phyloP scores from a whole-genome alignment of 2,113 vertebrate species.

The Noctilio leporinus region DNA sequence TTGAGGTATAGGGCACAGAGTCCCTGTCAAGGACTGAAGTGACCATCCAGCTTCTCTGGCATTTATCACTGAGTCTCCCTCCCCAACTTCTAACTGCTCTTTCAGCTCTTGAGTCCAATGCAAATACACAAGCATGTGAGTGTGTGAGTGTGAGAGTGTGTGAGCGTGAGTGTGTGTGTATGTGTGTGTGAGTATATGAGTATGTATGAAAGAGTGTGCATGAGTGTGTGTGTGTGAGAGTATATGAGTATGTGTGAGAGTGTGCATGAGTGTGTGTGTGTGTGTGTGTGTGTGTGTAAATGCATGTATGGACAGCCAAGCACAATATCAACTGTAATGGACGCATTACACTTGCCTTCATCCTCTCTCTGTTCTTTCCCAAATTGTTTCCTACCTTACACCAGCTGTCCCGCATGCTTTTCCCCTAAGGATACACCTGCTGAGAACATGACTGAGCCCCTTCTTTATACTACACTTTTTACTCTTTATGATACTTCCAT shows the following conservation, averaged over 20 bases:
- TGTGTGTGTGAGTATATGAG: neutral
- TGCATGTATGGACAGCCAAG: neutral
- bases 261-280: neutral
- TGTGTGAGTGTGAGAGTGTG: no score
- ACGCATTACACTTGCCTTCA: neutral
- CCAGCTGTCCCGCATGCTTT: neutral
- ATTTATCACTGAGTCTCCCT: neutral
- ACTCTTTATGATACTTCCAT: neutral
- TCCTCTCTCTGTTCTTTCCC: neutral
- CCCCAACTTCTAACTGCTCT: neutral
- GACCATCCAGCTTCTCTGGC: neutral
- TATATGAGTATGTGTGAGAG: neutral
- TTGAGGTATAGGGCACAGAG: neutral
- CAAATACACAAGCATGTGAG: neutral
- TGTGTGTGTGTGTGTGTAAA: neutral
- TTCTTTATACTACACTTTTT: neutral
- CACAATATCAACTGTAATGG: neutral
- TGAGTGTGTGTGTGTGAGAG: no score
- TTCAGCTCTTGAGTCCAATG: neutral
- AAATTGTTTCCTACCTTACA: neutral
- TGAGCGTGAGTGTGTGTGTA: no score
- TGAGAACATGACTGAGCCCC: neutral
- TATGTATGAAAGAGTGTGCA: neutral
- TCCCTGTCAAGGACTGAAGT: neutral
- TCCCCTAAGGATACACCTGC: neutral